Conservation (phyloP, 2,888 invertebrate species). For the Hypomecis atomaria region DNA sequence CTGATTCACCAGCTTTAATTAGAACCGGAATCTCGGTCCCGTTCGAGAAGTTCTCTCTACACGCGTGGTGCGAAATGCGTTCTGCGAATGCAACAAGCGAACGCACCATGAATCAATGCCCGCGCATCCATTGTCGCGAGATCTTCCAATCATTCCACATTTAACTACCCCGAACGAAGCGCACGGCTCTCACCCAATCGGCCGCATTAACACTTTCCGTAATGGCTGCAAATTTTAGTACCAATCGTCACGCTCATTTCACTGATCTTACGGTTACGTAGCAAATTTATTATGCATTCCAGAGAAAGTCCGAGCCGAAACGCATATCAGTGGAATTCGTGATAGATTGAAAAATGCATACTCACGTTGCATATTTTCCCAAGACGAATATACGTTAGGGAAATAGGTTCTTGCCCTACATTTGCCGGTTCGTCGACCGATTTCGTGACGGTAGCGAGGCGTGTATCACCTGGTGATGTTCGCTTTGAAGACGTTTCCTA, state of each 20-base stretch:
- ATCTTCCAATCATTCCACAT: slow-evolving; percentile 41
- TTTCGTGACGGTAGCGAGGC: slow-evolving; percentile 67
- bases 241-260: slow-evolving; percentile 55
- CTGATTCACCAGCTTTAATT: slow-evolving; percentile 76
- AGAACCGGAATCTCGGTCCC: slow-evolving; percentile 73
- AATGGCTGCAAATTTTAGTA: slow-evolving; percentile 58
- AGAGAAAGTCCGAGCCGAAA: slow-evolving; percentile 32
- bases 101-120: slow-evolving; percentile 60
- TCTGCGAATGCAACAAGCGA: slow-evolving; percentile 70
- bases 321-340: slow-evolving; percentile 32
- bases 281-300: slow-evolving; percentile 40
- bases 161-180: slow-evolving; percentile 41
- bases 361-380: slow-evolving; percentile 49
- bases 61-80: slow-evolving; percentile 64
- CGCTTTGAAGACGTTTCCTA: slow-evolving; percentile 66
- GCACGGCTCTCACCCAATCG: slow-evolving; percentile 45
- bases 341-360: slow-evolving; percentile 43
- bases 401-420: slow-evolving; percentile 74
- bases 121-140: slow-evolving; percentile 48
- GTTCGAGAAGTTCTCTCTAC: slow-evolving; percentile 62
- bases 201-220: slow-evolving; percentile 54
- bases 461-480: slow-evolving; percentile 72
- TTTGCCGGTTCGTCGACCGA: slow-evolving; percentile 79
- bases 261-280: slow-evolving; percentile 52
- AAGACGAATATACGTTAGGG: slow-evolving; percentile 62